These are phyloP conservation scores for Stegastes partitus DNA, from an alignment of 2,113 vertebrate species.

Conservation along the genomic window DNA sequence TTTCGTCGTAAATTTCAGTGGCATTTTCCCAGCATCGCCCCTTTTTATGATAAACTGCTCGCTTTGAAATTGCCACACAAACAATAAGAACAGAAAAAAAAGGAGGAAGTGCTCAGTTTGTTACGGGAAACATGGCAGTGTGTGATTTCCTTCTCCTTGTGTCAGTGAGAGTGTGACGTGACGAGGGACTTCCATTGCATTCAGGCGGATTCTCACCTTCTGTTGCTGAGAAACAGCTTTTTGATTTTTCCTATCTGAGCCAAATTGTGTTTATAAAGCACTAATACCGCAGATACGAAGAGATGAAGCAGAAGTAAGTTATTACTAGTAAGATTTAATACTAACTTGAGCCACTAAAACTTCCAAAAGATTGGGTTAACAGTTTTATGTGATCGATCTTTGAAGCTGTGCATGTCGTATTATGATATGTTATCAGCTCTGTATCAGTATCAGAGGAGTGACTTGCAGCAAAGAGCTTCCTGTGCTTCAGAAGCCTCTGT, in stretches of 20 bases:
- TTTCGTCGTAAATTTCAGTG: not conserved
- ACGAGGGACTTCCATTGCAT: constrained; percentile 68
- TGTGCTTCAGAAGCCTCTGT: constrained; percentile 38
- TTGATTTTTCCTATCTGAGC: not conserved
- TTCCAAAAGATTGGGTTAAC: not conserved
- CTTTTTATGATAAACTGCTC: constrained; percentile 15
- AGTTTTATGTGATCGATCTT: not conserved
- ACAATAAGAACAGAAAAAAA: constrained; percentile 43
- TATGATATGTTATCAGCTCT: constrained; percentile 18
- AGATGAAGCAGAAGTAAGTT: not conserved
- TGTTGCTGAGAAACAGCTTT: constrained; percentile 1
- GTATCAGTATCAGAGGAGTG: constrained; percentile 26
- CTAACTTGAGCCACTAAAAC: not conserved
- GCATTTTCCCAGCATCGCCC: constrained; percentile 21
- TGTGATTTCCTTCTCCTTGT: constrained; percentile 77
- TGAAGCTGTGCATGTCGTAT: not conserved
- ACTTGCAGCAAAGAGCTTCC: constrained; percentile 38
- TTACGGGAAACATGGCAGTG: constrained; percentile 72
- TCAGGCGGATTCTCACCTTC: not conserved
- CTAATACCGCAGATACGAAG: not conserved
- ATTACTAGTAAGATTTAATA: not conserved
- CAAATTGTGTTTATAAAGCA: constrained; percentile 1
- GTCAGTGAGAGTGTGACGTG: constrained; percentile 60
- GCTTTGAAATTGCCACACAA: constrained; percentile 39
- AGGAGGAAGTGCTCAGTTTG: constrained; percentile 77